These are phyloP conservation scores for Spinibarbus caldwelli DNA, from an alignment of 2,797 vertebrate species.

Conservation along the genomic window DNA sequence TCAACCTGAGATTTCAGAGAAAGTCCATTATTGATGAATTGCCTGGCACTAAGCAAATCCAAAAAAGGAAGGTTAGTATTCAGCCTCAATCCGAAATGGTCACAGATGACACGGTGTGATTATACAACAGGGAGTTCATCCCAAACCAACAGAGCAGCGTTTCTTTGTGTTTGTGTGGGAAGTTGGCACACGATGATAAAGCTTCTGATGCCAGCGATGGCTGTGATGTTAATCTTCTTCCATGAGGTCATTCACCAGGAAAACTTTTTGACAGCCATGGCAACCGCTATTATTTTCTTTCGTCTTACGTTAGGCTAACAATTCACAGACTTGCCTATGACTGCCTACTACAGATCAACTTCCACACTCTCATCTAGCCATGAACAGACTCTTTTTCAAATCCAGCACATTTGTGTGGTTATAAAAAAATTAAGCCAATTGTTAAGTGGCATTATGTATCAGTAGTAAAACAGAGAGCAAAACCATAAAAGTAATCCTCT, in stretches of 20 bases:
- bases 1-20: constrained; percentile 39
- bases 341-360: constrained; percentile 20
- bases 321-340: constrained; percentile 27
- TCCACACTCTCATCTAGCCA: background rate
- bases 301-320: constrained; percentile 45
- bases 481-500: background rate
- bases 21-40: constrained; percentile 37
- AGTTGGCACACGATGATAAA: constrained; percentile 65
- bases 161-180: constrained; percentile 72
- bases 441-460: background rate
- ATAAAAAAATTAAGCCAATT: background rate
- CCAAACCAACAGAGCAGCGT: constrained; percentile 65
- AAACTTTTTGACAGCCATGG: constrained; percentile 75
- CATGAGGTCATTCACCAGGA: constrained; percentile 71
- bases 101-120: constrained; percentile 51
- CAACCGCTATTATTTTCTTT: constrained; percentile 68
- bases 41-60: constrained; percentile 12
- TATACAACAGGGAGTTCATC: constrained; percentile 47
- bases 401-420: background rate
- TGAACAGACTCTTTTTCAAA: constrained; percentile 19
- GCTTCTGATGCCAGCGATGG: constrained; percentile 64
- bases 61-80: constrained; percentile 42
- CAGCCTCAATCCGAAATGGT: constrained; percentile 42
- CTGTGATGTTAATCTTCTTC: constrained; percentile 58
- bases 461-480: background rate